A percentile compares a stretch with the other conserved stretches of the same genome.
Conservation (phyloP, 2,113 vertebrate species). For the Channa maculata region DNA sequence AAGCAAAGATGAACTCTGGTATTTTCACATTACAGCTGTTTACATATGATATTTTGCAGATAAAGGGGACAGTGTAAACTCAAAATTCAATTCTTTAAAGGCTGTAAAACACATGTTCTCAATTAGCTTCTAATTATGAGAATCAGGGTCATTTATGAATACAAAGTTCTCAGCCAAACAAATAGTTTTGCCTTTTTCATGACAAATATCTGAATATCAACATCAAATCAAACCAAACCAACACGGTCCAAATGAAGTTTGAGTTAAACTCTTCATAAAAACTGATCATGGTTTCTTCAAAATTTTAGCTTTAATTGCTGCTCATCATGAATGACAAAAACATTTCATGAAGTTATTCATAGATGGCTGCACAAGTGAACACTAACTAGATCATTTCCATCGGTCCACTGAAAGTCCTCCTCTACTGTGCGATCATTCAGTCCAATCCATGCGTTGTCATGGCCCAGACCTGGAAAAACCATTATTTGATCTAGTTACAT, state of each 20-base stretch:
- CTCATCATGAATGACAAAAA: background rate
- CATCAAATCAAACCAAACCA: background rate
- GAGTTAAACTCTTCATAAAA: no score
- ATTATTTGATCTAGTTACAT: background rate
- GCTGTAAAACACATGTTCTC: background rate
- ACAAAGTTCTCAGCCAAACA: background rate
- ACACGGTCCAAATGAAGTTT: background rate
- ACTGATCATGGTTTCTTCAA: no score
- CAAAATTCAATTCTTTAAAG: background rate
- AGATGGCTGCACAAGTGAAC: background rate
- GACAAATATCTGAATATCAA: no score
- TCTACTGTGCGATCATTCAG: conserved; percentile 96
- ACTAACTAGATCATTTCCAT: conserved; percentile 90
- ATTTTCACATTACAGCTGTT: conserved; percentile 9
- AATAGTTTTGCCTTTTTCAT: no score
- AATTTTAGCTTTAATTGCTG: background rate
- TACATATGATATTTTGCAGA: background rate
- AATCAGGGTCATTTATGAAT: background rate
- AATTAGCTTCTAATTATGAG: background rate
- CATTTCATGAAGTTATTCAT: background rate
- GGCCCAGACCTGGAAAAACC: conserved; percentile 87
- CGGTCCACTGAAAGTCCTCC: conserved; percentile 97
- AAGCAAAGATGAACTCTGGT: background rate
- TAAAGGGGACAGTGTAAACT: background rate
- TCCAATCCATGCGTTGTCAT: conserved; percentile 95